phyloP scores from a whole-genome alignment of 2,888 invertebrate genomes.

The Eucera pruinosa region DNA sequence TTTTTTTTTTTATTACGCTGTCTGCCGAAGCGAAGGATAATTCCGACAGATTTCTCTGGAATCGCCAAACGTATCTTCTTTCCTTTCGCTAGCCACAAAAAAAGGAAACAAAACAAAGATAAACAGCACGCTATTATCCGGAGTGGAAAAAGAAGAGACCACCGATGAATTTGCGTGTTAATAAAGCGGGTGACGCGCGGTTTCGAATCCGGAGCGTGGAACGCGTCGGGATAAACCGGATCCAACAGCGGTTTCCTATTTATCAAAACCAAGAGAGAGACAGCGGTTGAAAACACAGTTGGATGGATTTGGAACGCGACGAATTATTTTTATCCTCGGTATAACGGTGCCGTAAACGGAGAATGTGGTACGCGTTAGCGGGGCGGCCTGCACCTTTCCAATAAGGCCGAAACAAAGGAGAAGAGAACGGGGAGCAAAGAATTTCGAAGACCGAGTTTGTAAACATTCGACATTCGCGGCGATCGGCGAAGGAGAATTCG shows the following conservation, averaged over 20 bases:
- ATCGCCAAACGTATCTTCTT: too few species aligned
- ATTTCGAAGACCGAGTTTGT: background rate
- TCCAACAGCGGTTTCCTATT: constrained; percentile 44
- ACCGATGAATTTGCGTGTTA: too few species aligned
- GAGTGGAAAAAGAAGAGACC: too few species aligned
- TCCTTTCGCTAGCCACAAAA: too few species aligned
- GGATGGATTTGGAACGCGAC: background rate
- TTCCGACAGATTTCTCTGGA: too few species aligned
- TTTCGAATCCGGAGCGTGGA: constrained; percentile 22
- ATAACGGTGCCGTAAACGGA: background rate
- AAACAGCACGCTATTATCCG: too few species aligned
- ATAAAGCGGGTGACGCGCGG: too few species aligned
- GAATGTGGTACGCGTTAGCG: background rate
- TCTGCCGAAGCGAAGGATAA: too few species aligned
- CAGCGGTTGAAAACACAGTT: background rate
- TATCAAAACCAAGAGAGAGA: background rate
- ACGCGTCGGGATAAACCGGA: background rate
- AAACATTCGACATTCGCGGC: constrained; percentile 2
- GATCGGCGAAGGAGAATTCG: constrained; percentile 20
- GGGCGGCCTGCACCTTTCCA: background rate
- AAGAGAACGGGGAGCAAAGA: background rate
- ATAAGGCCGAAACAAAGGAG: background rate
- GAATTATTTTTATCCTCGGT: constrained; percentile 1
- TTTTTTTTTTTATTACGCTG: background rate
- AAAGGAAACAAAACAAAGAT: too few species aligned